Evolutionary conservation across 2,888 invertebrate genomes (phyloP), one percentile per base, ranked within the genome.

Genomic region (Lamellibrachia columna): DNA sequence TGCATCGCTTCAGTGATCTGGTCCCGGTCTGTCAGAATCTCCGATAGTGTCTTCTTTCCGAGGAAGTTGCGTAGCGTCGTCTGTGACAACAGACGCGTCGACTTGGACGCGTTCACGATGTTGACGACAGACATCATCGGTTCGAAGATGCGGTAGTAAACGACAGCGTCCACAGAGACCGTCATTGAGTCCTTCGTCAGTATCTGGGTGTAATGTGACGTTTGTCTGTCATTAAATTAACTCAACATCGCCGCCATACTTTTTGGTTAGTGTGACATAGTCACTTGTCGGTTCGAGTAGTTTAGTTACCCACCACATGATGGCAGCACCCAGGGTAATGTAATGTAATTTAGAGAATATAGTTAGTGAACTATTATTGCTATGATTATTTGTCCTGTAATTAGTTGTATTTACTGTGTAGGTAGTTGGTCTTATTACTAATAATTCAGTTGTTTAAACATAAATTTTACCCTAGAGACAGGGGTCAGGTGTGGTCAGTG

Each of bases 111-210:
- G 93, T 96, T 95, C 91, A 94, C 95, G 1, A 96, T 95, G 60
- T 94, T 94, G 53, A 93, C 92, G 28, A 94, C 96, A 0, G 96
- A 96, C 40, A 96, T 95, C 90, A 96, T 95, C 4, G 96, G 96
- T 91, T 96, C 95, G 9, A 95, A 95, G 52, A 94, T 93, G 15
- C 93, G 92, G 91, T 93, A 95, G 92, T 95, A 95, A 60, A 95
- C 95, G 22, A 95, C 94, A 15, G 95, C 95, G 92, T 95, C 95
- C 28, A 94, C 95, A 2, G 95, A 94, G 40, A 96, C 95, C 7
- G 96, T 96, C n/a, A 96, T 96, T 90, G 95, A 95, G 93, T 96
- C 96, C 92, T 95, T 94, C 22, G 96, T 96, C 75, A 96, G 94
- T 94, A 96, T 95, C 94, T 96, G 95, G 91, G n/a, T 11, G 75